These are phyloP conservation scores for Abrostola triplasia DNA, from an alignment of 2,888 invertebrate genomes.

Conservation along the genomic window DNA sequence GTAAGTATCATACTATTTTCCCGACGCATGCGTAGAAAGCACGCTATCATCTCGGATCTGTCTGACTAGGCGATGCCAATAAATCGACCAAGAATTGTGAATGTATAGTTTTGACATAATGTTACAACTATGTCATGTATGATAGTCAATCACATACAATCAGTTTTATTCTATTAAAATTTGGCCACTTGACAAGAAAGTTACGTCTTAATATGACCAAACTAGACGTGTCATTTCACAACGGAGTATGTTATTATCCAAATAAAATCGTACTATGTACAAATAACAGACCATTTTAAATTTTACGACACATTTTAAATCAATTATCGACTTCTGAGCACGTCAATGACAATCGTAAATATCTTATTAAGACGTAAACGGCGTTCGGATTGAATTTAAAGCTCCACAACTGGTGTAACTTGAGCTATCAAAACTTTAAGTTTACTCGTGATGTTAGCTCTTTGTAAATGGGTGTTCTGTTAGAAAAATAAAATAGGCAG, in stretches of 20 bases:
- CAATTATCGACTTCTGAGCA: slow-evolving; percentile 60
- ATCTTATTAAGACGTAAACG: slow-evolving; percentile 74
- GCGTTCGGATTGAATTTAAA: slow-evolving; percentile 14
- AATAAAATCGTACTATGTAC: slow-evolving; percentile 7
- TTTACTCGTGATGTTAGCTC: slow-evolving; percentile 12
- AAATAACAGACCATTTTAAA: slow-evolving; percentile 20
- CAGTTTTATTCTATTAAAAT: no score
- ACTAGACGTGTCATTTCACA: background rate
- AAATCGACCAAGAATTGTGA: no score
- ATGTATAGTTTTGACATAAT: no score
- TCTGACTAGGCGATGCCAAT: no score
- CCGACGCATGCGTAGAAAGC: no score
- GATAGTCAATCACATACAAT: no score
- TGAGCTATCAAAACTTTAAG: slow-evolving; percentile 17
- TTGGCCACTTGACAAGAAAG: no score
- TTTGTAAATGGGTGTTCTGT: slow-evolving; percentile 3
- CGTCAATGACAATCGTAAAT: slow-evolving; percentile 66
- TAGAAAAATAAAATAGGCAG: slow-evolving; percentile 11
- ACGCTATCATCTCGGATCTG: no score
- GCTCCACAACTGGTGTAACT: slow-evolving; percentile 13
- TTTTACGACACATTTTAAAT: slow-evolving; percentile 56
- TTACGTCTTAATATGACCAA: no score
- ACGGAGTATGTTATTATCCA: background rate
- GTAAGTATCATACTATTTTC: no score
- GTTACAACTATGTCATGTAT: no score